Evolutionary conservation across 2,113 vertebrate species (phyloP), one percentile per base, ranked within the genome.

Genomic region (Sigmodon hispidus): DNA sequence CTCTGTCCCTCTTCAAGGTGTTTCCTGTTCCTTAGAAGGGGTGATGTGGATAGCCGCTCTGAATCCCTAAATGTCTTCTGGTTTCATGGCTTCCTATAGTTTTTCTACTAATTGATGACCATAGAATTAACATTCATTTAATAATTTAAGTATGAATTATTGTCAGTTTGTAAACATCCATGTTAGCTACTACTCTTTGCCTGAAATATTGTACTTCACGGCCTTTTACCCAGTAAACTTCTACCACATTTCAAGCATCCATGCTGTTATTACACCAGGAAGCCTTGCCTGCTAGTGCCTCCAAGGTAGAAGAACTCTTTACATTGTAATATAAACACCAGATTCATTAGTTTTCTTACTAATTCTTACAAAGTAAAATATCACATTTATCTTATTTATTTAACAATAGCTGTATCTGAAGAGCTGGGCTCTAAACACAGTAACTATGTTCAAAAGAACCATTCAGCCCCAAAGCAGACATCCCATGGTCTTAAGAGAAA

Each of bases 101-200:
- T 57, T 89, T 59, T 48, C 52, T 96, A 80, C 16, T 31, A 72
- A 72, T 72, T 48, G 63, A n/a, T 50, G 50, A 52, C 83, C 81
- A 87, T 34, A 48, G 24, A 91, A 29, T 36, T 50, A 83, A 69
- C 29, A 93, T 43, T 24, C 70, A 76, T 73, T 93, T 87, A 50
- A 48, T 73, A 40, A 73, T 65, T 63, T 77, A 72, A 40, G 65
- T 67, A 67, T n/a, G 15, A 91, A n/a, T 59, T 59, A 55, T 50
- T 94, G 59, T 91, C 43, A 19, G 36, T 91, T 69, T 87, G 89
- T 90, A 83, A 83, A 45, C 34, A 75, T 89, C 9, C 40, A 65
- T 9, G 29, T n/a, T 24, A 81, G 63, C 34, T 57, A n/a, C 40
- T 55, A 6, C 3, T 22, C 13, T 21, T 90, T 45, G n/a, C 55